A percentile compares a stretch with the other conserved stretches of the same genome.
Conservation (phyloP, 2,797 vertebrate species). For the Bovichtus variegatus region DNA sequence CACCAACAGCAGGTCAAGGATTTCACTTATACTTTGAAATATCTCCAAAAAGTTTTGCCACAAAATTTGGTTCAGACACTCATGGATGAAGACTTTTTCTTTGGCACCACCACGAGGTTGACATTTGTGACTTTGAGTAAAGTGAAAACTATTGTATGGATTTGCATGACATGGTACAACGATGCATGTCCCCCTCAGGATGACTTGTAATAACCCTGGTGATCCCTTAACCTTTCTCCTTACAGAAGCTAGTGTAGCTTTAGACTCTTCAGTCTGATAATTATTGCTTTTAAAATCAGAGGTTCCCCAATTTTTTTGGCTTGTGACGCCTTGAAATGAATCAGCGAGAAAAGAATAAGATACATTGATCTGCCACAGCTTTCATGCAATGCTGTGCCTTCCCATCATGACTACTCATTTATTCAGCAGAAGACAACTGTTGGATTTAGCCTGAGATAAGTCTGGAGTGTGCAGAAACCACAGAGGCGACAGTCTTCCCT, state of each 20-base stretch:
- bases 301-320: background rate
- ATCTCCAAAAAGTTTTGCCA: background rate
- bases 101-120: background rate
- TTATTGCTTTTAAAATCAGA: background rate
- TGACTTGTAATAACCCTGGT: background rate
- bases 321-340: background rate
- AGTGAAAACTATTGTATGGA: background rate
- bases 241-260: background rate
- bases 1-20: background rate
- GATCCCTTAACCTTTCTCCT: background rate
- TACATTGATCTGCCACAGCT: too few species aligned
- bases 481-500: constrained; percentile 28
- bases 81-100: background rate
- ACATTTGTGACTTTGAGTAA: background rate
- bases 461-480: constrained; percentile 41
- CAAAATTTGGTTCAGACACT: background rate
- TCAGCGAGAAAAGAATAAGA: background rate
- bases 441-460: constrained; percentile 51
- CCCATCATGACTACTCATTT: background rate
- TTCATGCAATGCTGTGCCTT: background rate
- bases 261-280: background rate
- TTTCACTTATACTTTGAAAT: background rate
- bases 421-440: constrained; percentile 15
- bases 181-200: background rate
- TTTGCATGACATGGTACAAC: background rate